phyloP scores from a whole-genome alignment of 2,797 vertebrate genomes.

The Poeciliopsis turneri region DNA sequence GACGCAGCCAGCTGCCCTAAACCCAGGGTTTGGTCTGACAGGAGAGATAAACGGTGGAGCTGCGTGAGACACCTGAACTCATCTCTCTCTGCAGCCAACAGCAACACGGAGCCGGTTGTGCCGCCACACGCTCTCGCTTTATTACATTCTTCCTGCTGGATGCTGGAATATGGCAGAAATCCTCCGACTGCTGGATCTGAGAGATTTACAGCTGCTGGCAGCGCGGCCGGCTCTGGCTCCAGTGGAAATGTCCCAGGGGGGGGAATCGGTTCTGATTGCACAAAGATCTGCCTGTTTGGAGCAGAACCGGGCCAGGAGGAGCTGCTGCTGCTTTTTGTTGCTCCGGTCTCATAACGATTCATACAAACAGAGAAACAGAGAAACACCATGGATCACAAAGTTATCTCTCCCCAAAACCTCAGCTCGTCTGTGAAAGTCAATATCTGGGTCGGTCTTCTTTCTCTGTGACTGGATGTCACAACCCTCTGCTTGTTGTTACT shows the following conservation, averaged over 20 bases:
- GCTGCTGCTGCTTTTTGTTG: too few species aligned
- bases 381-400: too few species aligned
- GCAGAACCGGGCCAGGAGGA: background rate
- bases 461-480: too few species aligned
- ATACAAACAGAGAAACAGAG: too few species aligned
- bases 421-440: too few species aligned
- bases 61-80: constrained; percentile 2
- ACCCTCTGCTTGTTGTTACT: too few species aligned
- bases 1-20: background rate
- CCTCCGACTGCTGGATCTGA: constrained; percentile 17
- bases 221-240: constrained; percentile 12
- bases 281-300: background rate
- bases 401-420: too few species aligned
- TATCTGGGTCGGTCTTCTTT: too few species aligned
- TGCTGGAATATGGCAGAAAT: constrained; percentile 16
- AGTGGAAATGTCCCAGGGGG: background rate
- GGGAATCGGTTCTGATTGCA: constrained; percentile 3
- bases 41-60: background rate
- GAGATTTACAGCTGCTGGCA: constrained; percentile 30
- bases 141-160: constrained; percentile 16
- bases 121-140: constrained; percentile 19
- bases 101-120: constrained; percentile 22
- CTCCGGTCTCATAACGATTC: too few species aligned
- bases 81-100: constrained; percentile 19
- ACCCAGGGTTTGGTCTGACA: background rate